phyloP scores from a whole-genome alignment of 2,888 invertebrate genomes.

The Lapara coniferarum region DNA sequence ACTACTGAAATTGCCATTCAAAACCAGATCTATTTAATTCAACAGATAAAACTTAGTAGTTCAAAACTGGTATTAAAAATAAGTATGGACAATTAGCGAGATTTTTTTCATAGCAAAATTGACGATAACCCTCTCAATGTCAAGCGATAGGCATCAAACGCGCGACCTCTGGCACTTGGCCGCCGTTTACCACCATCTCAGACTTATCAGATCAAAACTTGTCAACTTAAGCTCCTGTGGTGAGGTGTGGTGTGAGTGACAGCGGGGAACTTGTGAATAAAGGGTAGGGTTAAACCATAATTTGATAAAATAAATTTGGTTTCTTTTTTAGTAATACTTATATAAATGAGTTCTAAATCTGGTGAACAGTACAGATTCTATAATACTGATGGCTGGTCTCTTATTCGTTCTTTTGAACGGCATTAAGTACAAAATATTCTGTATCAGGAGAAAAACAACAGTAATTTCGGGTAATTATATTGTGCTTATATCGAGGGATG shows the following conservation, averaged over 20 bases:
- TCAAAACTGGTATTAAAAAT: slow-evolving; percentile 12
- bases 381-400: too few relatives aligned
- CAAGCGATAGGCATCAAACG: slow-evolving; percentile 47
- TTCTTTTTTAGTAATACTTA: too few relatives aligned
- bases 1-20: neutral
- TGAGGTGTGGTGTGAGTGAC: slow-evolving; percentile 39
- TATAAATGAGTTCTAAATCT: too few relatives aligned
- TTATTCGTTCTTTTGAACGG: too few relatives aligned
- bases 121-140: slow-evolving; percentile 29
- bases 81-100: slow-evolving; percentile 20
- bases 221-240: slow-evolving; percentile 57
- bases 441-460: too few relatives aligned
- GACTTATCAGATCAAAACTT: slow-evolving; percentile 74
- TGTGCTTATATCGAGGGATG: too few relatives aligned
- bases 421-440: too few relatives aligned
- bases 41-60: neutral
- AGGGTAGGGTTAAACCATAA: too few relatives aligned
- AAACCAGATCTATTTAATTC: neutral
- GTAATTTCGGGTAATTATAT: too few relatives aligned
- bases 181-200: slow-evolving; percentile 55
- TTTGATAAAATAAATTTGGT: too few relatives aligned
- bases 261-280: slow-evolving; percentile 26
- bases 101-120: slow-evolving; percentile 7
- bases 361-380: too few relatives aligned
- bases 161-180: slow-evolving; percentile 59